These are phyloP conservation scores for Melieria crassipennis DNA, from an alignment of 2,888 invertebrate genomes.

Conservation along the genomic window DNA sequence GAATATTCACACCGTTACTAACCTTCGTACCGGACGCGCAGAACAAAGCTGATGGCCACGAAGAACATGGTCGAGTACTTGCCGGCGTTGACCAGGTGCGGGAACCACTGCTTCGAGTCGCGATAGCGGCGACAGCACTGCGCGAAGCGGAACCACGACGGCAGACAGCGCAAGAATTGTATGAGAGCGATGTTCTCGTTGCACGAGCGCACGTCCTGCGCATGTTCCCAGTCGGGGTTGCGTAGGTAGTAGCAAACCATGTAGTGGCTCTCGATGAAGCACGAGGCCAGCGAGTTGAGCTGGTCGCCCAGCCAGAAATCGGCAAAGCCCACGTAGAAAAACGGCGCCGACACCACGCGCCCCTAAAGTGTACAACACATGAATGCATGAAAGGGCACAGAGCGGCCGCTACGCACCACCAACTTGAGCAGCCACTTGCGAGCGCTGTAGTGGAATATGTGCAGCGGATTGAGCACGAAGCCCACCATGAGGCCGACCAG, in stretches of 20 bases:
- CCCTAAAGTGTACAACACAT: constrained; percentile 64
- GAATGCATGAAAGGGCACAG: no score
- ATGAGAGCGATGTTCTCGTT: constrained; percentile 76
- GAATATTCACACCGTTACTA: constrained; percentile 54
- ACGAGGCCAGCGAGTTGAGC: constrained; percentile 87
- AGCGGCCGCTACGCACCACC: constrained; percentile 45
- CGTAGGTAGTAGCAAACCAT: constrained; percentile 88
- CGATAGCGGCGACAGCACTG: constrained; percentile 94
- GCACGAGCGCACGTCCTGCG: constrained; percentile 64
- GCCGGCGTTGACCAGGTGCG: constrained; percentile 95
- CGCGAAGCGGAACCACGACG: constrained; percentile 98
- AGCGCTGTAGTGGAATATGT: constrained; percentile 87
- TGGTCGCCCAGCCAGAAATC: constrained; percentile 98
- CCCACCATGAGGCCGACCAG: constrained; percentile 80
- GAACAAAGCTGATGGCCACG: constrained; percentile 83
- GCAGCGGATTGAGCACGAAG: constrained; percentile 90
- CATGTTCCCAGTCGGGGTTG: constrained; percentile 72
- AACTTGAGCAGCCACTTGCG: constrained; percentile 90
- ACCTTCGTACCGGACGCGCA: constrained; percentile 67
- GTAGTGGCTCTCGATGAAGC: constrained; percentile 93
- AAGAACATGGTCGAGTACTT: constrained; percentile 97
- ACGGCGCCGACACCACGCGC: constrained; percentile 85
- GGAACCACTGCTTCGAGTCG: constrained; percentile 90
- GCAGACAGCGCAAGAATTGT: constrained; percentile 89
- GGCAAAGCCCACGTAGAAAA: constrained; percentile 91